phyloP scores from a whole-genome alignment of 1,140 invertebrate genomes.

The Prorops nasuta region DNA sequence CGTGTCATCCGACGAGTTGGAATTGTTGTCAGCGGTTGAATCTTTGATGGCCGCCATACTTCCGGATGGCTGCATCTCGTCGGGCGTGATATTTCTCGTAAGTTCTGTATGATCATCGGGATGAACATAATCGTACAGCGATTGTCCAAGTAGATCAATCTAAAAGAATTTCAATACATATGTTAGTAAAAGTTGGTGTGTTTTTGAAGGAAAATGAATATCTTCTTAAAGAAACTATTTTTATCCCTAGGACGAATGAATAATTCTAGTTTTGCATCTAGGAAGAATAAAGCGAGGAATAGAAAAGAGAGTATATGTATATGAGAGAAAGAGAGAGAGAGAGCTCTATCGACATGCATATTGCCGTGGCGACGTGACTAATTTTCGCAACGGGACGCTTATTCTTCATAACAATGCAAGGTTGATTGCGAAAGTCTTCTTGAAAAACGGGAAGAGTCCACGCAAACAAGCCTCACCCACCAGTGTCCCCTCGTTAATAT shows the following conservation, averaged over 20 bases:
- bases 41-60: constrained; percentile 35
- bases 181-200: too few species aligned
- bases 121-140: constrained; percentile 74
- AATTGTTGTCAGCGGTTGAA: constrained; percentile 49
- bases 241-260: too few species aligned
- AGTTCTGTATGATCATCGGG: constrained; percentile 75
- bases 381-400: constrained; percentile 43
- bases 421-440: constrained; percentile 40
- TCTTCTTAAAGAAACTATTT: too few species aligned
- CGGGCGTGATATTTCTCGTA: constrained; percentile 64
- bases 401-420: constrained; percentile 39
- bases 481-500: constrained; percentile 6
- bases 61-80: constrained; percentile 40
- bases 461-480: constrained; percentile 1
- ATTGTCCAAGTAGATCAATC: constrained; percentile 83
- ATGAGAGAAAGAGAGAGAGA: constrained; percentile 10
- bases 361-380: constrained; percentile 28
- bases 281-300: too few species aligned
- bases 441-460: constrained; percentile 30
- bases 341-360: constrained; percentile 6
- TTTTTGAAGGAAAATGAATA: too few species aligned
- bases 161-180: too few species aligned
- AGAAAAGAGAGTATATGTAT: background rate
- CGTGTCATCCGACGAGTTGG: constrained; percentile 42
- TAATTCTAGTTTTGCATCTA: too few species aligned